These are phyloP conservation scores for Macroteleia sp. DNA, from an alignment of 2,888 invertebrate species.

Conservation along the genomic window DNA sequence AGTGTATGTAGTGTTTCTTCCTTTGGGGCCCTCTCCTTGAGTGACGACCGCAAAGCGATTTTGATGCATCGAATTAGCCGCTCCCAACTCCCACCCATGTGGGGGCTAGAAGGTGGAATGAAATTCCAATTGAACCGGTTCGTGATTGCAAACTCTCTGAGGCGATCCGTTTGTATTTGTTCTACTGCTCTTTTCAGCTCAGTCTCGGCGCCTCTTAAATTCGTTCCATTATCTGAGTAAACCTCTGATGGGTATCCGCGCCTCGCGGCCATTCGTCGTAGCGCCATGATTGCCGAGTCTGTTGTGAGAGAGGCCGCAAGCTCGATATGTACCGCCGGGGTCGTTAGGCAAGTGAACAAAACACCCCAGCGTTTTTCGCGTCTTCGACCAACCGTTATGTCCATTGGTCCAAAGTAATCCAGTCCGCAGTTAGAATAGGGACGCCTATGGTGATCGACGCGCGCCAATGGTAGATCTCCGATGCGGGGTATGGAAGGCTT, in stretches of 20 bases:
- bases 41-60: neutral
- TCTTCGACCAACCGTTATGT: conserved; percentile 9
- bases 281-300: conserved; percentile 50
- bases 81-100: conserved; percentile 7
- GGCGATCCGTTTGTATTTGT: neutral
- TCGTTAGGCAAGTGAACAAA: conserved; percentile 63
- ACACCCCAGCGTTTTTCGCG: conserved; percentile 66
- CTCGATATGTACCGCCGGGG: conserved; percentile 61
- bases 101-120: neutral
- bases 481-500: neutral
- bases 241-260: conserved; percentile 65
- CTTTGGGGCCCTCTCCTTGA: neutral
- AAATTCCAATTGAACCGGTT: neutral
- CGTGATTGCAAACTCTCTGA: neutral
- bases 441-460: neutral
- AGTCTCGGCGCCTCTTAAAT: neutral
- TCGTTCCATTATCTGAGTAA: conserved; percentile 13
- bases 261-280: conserved; percentile 37
- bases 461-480: neutral
- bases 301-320: conserved; percentile 36
- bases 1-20: neutral
- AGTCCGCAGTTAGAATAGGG: neutral
- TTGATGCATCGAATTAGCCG: neutral
- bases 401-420: conserved; percentile 56
- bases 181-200: neutral